These are phyloP conservation scores for Glossosoma conforme DNA, from an alignment of 1,140 invertebrate species.

Conservation along the genomic window DNA sequence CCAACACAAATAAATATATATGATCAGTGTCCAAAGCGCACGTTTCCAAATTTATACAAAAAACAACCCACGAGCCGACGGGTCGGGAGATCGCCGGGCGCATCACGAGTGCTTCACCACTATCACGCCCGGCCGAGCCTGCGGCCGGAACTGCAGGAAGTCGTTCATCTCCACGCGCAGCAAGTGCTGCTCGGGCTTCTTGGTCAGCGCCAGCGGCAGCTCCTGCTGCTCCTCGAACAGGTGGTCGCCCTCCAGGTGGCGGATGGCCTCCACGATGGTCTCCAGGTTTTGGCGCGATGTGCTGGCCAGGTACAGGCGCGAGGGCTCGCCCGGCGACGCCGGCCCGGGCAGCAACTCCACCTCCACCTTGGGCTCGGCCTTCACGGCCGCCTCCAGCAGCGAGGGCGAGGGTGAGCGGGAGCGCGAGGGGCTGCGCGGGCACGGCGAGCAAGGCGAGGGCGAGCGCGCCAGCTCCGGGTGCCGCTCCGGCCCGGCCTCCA, in stretches of 20 bases:
- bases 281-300: constrained; percentile 91
- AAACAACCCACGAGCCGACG: constrained; percentile 29
- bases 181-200: constrained; percentile 50
- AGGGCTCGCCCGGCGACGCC: constrained; percentile 53
- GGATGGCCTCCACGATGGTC: constrained; percentile 96
- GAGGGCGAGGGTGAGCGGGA: constrained; percentile 52
- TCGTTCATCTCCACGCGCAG: constrained; percentile 60
- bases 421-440: constrained; percentile 4
- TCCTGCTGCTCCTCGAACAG: constrained; percentile 70
- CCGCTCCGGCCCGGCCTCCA: constrained; percentile 54
- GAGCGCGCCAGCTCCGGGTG: constrained; percentile 7
- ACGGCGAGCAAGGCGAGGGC: constrained; percentile 1
- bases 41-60: constrained; percentile 27
- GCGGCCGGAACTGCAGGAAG: constrained; percentile 59
- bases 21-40: constrained; percentile 31
- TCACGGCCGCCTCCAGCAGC: constrained; percentile 77
- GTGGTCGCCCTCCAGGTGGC: constrained; percentile 92
- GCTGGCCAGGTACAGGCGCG: constrained; percentile 65
- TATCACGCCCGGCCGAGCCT: constrained; percentile 78
- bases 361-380: constrained; percentile 79
- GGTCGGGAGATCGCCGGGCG: constrained; percentile 10
- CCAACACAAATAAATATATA: constrained; percentile 32
- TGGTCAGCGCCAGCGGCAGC: constrained; percentile 70
- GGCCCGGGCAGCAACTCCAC: constrained; percentile 67
- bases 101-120: constrained; percentile 79